phyloP scores from a whole-genome alignment of 2,888 invertebrate genomes.

The Pachydiplax longipennis region DNA sequence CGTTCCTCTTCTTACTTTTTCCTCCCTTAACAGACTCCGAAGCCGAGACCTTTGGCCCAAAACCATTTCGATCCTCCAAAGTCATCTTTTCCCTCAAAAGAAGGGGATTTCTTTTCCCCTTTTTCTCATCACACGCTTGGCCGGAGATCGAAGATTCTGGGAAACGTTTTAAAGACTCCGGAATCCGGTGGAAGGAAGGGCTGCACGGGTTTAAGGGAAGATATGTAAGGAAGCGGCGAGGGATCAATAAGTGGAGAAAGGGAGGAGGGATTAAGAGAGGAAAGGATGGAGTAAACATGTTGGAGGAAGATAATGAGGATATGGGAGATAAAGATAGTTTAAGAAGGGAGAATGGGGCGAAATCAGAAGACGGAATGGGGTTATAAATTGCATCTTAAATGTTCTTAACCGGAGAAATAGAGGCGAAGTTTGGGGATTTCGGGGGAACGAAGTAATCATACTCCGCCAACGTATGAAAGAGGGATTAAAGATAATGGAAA shows the following conservation, averaged over 20 bases:
- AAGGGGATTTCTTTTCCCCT: constrained; percentile 22
- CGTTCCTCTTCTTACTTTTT: background rate
- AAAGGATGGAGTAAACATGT: background rate
- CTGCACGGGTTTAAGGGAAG: constrained; percentile 41
- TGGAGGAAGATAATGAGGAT: background rate
- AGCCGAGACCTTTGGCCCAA: background rate
- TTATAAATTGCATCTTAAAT: too few relatives aligned
- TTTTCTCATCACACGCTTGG: constrained; percentile 43
- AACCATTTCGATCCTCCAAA: constrained; percentile 11
- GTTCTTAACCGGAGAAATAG: too few relatives aligned
- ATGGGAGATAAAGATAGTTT: background rate
- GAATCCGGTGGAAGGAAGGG: constrained; percentile 28
- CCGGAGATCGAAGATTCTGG: constrained; percentile 42
- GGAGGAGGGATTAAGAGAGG: background rate
- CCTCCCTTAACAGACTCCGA: background rate
- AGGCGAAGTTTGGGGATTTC: too few relatives aligned
- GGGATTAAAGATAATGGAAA: too few relatives aligned
- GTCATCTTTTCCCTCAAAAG: constrained; percentile 30
- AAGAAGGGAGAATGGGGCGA: background rate
- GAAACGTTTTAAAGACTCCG: constrained; percentile 40
- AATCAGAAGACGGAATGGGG: background rate
- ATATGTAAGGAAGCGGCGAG: constrained; percentile 35
- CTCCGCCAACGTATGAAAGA: too few relatives aligned
- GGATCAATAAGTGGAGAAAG: background rate
- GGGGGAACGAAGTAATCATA: too few relatives aligned